Percentiles rank a stretch among this genome's conserved stretches.
These are phyloP conservation scores for Macaca mulatta DNA, from an alignment of 2,113 vertebrate genomes.

Conservation along the genomic window DNA sequence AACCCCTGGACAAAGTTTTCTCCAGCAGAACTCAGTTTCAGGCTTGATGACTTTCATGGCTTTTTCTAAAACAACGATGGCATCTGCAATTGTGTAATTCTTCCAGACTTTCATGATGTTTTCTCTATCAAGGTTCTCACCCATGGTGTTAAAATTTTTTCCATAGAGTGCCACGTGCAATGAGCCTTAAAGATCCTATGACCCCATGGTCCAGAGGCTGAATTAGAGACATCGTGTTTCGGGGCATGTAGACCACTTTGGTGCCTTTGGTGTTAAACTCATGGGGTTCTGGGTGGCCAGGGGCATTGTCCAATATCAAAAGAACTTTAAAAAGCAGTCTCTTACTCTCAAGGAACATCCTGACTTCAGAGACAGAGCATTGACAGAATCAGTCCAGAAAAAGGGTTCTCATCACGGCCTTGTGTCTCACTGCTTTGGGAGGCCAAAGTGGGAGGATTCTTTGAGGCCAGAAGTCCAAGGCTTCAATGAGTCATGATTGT, in stretches of 20 bases:
- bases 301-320: too few relatives aligned
- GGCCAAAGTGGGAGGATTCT: not conserved
- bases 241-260: not conserved
- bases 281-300: too few relatives aligned
- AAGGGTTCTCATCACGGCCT: not conserved
- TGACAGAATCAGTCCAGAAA: not conserved
- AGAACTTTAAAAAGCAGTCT: too few relatives aligned
- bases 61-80: not conserved
- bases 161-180: not conserved
- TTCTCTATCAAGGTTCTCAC: not conserved
- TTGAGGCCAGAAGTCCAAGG: not conserved
- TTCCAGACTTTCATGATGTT: not conserved
- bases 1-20: not conserved
- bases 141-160: not conserved
- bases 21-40: not conserved
- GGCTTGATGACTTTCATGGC: not conserved
- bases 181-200: not conserved
- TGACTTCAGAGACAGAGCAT: too few relatives aligned
- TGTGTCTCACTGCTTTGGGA: not conserved
- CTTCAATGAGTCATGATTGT: not conserved
- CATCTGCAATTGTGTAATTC: not conserved
- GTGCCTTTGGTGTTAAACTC: too few relatives aligned
- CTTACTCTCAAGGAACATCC: too few relatives aligned
- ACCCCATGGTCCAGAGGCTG: not conserved
- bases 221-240: not conserved